Evolutionary conservation across 35 echinoderm and acorn worm species (phyloP), one percentile per base, ranked within the genome.

Genomic region (Apostichopus japonicus): DNA sequence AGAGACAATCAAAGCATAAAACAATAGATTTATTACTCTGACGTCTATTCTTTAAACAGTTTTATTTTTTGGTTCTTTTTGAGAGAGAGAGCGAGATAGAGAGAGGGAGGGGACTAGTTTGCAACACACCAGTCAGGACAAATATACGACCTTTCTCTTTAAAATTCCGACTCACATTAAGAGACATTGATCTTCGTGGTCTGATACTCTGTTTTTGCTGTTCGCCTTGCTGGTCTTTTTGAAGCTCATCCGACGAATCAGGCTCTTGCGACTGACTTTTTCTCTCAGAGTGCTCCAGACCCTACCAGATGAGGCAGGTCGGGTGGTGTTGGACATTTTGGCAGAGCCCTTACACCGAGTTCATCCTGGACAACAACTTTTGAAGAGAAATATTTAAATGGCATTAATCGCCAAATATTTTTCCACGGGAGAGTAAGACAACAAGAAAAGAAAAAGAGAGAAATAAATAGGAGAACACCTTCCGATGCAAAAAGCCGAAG

Each of bases 211-310:
- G 19, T 93, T 83, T 57, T 87, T 86, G 24, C 55, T 53, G 57
- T 56, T 79, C 56, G 21, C 73, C 81, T 79, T 88, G 67, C 77
- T 91, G 53, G 92, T 90, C 79, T 93, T 93, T 23, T 88, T 87
- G 51, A 96, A 93, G 92, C 94, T 96, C 56, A 96, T 96, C 27
- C 94, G 92, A 7, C 92, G 92, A 10, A 96, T 88, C 59, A 96
- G 87, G 5, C 94, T 92, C 24, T 93, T 93, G 54, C 94, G 94
- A 75, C 90, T 82, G 8, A 96, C 94, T 44, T 86, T 87, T 65
- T 96, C 94, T 44, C 86, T 90, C 11, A 96, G 52, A 53, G 77
- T 90, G 53, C 90, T 96, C 94, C 94, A 96, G 58, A 93, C 83
- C 84, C 90, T 96, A 55, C 63, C 83, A 0, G 92, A 93, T 5